phyloP scores from a whole-genome alignment of 30 jellyfish, hydroid and myxozoan genomes.

The Chironex yamaguchii region DNA sequence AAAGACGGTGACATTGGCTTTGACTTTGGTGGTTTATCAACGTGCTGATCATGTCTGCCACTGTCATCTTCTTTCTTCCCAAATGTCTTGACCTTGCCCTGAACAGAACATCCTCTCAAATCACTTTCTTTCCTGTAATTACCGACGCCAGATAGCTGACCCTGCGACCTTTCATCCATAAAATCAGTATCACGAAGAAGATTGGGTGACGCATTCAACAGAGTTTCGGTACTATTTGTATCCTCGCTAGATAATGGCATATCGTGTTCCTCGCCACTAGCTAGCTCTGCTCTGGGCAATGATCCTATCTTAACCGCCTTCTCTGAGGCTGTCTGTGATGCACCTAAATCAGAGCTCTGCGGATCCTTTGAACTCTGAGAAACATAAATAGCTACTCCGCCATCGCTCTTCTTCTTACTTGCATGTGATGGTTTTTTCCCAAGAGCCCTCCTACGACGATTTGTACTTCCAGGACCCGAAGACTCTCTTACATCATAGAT shows the following conservation, averaged over 20 bases:
- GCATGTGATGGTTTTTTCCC: constrained; percentile 60
- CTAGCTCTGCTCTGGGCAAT: neutral
- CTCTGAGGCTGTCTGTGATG: constrained; percentile 11
- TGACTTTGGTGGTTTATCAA: neutral
- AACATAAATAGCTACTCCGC: constrained; percentile 70
- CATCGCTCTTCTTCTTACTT: constrained; percentile 8
- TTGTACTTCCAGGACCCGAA: constrained; percentile 92
- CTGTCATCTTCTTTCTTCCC: neutral
- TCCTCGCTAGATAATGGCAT: neutral
- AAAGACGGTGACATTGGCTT: neutral
- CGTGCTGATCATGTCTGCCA: neutral
- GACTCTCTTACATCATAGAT: constrained; percentile 86
- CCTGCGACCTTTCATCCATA: neutral
- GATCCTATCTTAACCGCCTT: neutral
- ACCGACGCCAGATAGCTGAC: neutral
- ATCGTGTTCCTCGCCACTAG: too few species aligned
- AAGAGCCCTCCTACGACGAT: constrained; percentile 55
- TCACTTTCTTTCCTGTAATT: neutral
- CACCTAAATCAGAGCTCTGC: constrained; percentile 54
- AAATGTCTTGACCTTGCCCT: neutral
- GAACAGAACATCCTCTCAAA: neutral
- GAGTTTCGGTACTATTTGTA: neutral
- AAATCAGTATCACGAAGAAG: neutral
- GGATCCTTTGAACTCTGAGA: constrained; percentile 80
- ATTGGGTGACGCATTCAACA: too few species aligned